Conservation (phyloP, 1,140 invertebrate genomes). For the Pararge aegeria region DNA sequence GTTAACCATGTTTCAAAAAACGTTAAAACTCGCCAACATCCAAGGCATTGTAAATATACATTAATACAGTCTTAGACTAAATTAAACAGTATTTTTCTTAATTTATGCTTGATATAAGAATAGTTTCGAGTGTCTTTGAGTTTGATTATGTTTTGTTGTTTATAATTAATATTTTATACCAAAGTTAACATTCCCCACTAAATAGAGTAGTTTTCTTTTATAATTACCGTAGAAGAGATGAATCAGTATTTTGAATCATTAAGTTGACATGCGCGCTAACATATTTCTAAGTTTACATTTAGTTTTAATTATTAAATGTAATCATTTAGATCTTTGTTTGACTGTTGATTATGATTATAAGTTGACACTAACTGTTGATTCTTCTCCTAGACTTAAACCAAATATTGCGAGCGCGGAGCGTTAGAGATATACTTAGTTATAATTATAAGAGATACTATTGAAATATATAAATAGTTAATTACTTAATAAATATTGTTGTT, state of each 20-base stretch:
- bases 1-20: slow-evolving; percentile 34
- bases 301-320: slow-evolving; percentile 67
- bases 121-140: slow-evolving; percentile 69
- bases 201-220: slow-evolving; percentile 68
- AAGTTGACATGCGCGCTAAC: slow-evolving; percentile 54
- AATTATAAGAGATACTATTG: slow-evolving; percentile 76
- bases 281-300: slow-evolving; percentile 74
- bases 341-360: slow-evolving; percentile 65
- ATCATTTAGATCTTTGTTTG: slow-evolving; percentile 69
- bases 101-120: slow-evolving; percentile 75
- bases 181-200: slow-evolving; percentile 79
- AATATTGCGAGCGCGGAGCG: slow-evolving; percentile 75
- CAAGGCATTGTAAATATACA: slow-evolving; percentile 64
- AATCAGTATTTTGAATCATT: slow-evolving; percentile 66
- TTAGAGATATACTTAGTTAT: slow-evolving; percentile 68
- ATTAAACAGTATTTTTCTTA: slow-evolving; percentile 76
- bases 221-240: slow-evolving; percentile 55
- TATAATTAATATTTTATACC: slow-evolving; percentile 79
- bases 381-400: slow-evolving; percentile 76
- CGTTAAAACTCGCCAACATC: slow-evolving; percentile 4
- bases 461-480: slow-evolving; percentile 78
- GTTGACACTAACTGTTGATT: slow-evolving; percentile 72
- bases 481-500: slow-evolving; percentile 71
- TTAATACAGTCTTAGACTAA: slow-evolving; percentile 59
- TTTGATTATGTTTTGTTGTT: slow-evolving; percentile 77